phyloP scores from a whole-genome alignment of 2,888 invertebrate genomes.

The Dynastes maya region DNA sequence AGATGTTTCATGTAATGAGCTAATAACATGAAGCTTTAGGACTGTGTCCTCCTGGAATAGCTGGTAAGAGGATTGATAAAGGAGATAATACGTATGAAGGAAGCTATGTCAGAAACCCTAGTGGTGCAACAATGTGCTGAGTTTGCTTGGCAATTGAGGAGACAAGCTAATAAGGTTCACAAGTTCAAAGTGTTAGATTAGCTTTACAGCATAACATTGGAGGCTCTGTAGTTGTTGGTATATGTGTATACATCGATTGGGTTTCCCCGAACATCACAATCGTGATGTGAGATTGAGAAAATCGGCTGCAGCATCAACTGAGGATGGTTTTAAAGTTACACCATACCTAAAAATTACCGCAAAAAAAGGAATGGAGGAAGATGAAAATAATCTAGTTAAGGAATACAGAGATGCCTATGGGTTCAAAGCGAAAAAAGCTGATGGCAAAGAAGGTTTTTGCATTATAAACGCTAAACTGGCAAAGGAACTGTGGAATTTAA shows the following conservation, averaged over 20 bases:
- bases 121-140: slow-evolving; percentile 90
- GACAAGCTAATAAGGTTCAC: slow-evolving; percentile 82
- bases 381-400: slow-evolving; percentile 86
- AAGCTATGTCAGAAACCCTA: slow-evolving; percentile 97
- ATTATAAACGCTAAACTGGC: slow-evolving; percentile 91
- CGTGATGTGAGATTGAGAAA: slow-evolving; percentile 61
- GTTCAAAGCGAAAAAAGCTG: slow-evolving; percentile 88
- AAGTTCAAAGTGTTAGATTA: slow-evolving; percentile 82
- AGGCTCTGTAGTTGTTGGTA: slow-evolving; percentile 93
- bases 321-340: slow-evolving; percentile 84
- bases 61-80: slow-evolving; percentile 91
- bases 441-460: slow-evolving; percentile 90
- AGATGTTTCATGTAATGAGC: slow-evolving; percentile 95
- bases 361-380: slow-evolving; percentile 81
- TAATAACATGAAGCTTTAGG: slow-evolving; percentile 98
- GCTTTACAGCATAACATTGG: slow-evolving; percentile 98
- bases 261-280: slow-evolving; percentile 76
- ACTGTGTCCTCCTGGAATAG: slow-evolving; percentile 90
- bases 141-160: slow-evolving; percentile 88
- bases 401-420: slow-evolving; percentile 91
- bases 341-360: slow-evolving; percentile 85
- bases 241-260: slow-evolving; percentile 82
- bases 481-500: slow-evolving; percentile 89
- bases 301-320: slow-evolving; percentile 70
- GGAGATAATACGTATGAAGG: slow-evolving; percentile 99